Conservation (phyloP, 2,113 vertebrate species). For the Marmota flaviventris region DNA sequence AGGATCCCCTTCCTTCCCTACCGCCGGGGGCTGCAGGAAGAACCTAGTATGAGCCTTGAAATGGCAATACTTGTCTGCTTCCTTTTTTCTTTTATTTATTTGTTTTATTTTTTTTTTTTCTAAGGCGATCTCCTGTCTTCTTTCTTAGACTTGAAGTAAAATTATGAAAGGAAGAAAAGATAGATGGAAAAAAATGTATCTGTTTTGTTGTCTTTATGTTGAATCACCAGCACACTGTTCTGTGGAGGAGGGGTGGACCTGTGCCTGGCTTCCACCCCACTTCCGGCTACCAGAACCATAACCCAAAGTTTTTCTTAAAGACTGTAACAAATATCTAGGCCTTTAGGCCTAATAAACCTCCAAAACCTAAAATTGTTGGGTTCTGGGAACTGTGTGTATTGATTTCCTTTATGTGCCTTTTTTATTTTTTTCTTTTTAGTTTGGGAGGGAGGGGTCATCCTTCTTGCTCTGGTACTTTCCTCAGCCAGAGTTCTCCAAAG, state of each 20-base stretch:
- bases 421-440: neutral
- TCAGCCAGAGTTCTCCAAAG: neutral
- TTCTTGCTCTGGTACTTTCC: neutral
- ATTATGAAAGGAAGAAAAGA: conserved; percentile 22
- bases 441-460: neutral
- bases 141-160: neutral
- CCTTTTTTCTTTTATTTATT: neutral
- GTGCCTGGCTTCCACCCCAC: neutral
- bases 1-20: rapidly evolving
- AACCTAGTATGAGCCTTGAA: neutral
- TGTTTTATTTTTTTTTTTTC: neutral
- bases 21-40: neutral
- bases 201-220: neutral
- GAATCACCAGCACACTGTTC: neutral
- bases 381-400: neutral
- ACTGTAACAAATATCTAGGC: neutral
- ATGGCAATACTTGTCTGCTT: rapidly evolving
- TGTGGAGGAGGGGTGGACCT: rapidly evolving
- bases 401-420: neutral
- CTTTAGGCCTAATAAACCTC: neutral
- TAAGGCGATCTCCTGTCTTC: neutral
- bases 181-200: neutral
- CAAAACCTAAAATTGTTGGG: neutral
- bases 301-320: neutral
- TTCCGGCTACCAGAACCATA: neutral